Evolutionary conservation across 2,888 invertebrate species (phyloP).

Genomic region (Stomorhina lunata): DNA sequence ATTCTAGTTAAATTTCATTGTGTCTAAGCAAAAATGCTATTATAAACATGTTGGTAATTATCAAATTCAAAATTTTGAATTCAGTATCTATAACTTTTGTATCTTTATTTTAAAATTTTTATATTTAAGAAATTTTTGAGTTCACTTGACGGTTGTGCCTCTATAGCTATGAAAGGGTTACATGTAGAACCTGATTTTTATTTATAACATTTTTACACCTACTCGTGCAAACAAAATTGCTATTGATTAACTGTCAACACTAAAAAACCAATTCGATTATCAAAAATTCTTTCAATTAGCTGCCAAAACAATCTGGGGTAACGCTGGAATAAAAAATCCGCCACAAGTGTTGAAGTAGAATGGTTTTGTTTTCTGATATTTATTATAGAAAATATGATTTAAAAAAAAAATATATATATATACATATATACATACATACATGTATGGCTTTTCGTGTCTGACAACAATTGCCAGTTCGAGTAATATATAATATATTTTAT

Average conservation of each 20-base stretch:
- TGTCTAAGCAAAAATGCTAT: too few species aligned
- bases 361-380: neutral
- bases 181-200: neutral
- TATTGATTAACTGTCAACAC: conserved; percentile 45
- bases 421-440: too few species aligned
- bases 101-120: neutral
- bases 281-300: conserved; percentile 22
- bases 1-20: too few species aligned
- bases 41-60: too few species aligned
- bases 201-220: neutral
- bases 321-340: neutral
- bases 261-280: conserved; percentile 36
- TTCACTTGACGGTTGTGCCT: too few species aligned
- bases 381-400: neutral
- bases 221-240: neutral
- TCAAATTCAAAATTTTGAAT: too few species aligned
- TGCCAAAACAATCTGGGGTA: conserved; percentile 13
- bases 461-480: conserved; percentile 22
- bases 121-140: neutral
- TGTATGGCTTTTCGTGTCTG: conserved; percentile 29
- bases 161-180: too few species aligned
- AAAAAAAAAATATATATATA: neutral
- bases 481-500: neutral
- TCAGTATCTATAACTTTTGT: too few species aligned
- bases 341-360: conserved; percentile 36